Base-by-base conservation (phyloP, 2,113 vertebrate species). In the Labeo catla region DNA sequence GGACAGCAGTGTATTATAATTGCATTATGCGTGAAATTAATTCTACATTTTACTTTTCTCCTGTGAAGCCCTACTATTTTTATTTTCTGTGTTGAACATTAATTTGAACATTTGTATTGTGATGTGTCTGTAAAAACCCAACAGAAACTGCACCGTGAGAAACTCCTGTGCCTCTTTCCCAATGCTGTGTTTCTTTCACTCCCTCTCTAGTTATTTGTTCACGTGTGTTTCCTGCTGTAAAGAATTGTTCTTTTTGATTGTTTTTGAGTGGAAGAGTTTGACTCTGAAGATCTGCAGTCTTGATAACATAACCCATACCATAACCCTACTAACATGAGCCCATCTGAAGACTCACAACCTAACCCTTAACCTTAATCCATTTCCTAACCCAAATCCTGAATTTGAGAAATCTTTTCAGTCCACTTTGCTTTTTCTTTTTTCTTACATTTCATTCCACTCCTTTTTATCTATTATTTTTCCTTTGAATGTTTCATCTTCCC, bases 401-500 rank as follows among this genome's bases (percentile, higher is more conserved):
- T 15, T 72, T 72, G 16, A 66, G 13, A 21, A 43, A 19, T 72
- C 36, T 43, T 72, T 21, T 45, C 19, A 5, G 76, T 61, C 19
- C 47, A 57, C 23, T 74, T 63, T 81, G 21, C 72, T 76, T 16
- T 59, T 45, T 87, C 28, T 77, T 61, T 66, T 87, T 73, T 11
- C 61, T 39, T 36, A n/a, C 36, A 36, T 84, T 36, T 84, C 13
- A 16, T 47, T 57, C 43, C 80, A 59, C 61, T 85, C 36, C n/a
- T 63, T 73, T 50, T 59, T 45, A 23, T 86, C 85, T 87, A 52
- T 9, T 11, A 4, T 89, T 19, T 78, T 49, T 89, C 87, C 85
- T 87, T 65, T 84, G 73, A 63, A 43, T 82, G 85, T 87, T 84
- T 83, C 70, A 59, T 79, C 76, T 66, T 12, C 86, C 92, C 92